Conservation (phyloP, 2,113 vertebrate species). For the Sebastes schlegelii region DNA sequence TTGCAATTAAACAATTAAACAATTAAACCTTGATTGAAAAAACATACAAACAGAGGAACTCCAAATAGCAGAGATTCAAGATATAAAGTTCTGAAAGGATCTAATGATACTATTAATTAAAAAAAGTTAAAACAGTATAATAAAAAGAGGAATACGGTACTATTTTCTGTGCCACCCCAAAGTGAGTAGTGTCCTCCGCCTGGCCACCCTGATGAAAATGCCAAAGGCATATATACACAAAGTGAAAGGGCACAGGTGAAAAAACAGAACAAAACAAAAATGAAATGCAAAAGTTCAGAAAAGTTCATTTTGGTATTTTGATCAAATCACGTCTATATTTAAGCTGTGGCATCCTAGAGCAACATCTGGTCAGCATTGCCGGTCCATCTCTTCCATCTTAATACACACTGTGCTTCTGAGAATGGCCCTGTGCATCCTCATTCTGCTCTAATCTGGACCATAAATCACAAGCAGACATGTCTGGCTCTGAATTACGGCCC, state of each 20-base stretch:
- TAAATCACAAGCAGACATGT: conserved; percentile 57
- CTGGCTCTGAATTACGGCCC: conserved; percentile 46
- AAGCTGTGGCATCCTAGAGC: background rate
- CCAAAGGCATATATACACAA: too few relatives aligned
- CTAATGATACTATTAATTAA: background rate
- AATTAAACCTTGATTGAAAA: background rate
- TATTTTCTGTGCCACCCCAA: too few relatives aligned
- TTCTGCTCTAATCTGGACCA: conserved; percentile 45
- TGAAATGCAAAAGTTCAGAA: background rate
- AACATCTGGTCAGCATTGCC: conserved; percentile 31
- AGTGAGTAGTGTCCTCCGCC: too few relatives aligned
- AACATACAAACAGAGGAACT: background rate
- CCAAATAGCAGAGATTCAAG: background rate
- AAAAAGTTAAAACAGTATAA: background rate
- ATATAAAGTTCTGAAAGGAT: background rate
- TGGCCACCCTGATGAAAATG: too few relatives aligned
- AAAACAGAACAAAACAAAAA: background rate
- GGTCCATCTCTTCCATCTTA: conserved; percentile 33
- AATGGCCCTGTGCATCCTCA: conserved; percentile 38
- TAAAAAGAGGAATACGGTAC: too few relatives aligned
- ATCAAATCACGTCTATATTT: background rate
- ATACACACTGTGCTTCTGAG: conserved; percentile 26
- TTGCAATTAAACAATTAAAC: background rate
- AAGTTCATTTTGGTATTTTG: background rate
- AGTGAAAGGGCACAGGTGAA: background rate